phyloP scores from a whole-genome alignment of 2,888 invertebrate species.

The Malthinus flaveolus region DNA sequence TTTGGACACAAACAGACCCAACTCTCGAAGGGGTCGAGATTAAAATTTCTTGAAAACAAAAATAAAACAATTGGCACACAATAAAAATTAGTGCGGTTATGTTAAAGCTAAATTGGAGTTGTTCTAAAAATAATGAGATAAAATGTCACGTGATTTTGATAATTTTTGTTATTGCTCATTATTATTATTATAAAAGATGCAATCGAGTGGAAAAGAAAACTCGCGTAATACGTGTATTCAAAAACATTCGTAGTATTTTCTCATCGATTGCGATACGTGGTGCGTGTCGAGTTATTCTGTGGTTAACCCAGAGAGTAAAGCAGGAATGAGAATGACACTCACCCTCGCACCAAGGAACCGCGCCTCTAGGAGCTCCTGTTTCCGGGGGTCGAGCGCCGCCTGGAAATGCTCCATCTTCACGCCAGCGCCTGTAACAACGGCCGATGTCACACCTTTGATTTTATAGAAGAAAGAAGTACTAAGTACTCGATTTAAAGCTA shows the following conservation, averaged over 20 bases:
- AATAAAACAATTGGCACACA: slow-evolving; percentile 4
- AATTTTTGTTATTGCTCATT: not conserved
- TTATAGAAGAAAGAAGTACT: slow-evolving; percentile 38
- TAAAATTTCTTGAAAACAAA: slow-evolving; percentile 5
- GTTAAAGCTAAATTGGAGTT: slow-evolving; percentile 14
- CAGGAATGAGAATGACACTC: slow-evolving; percentile 56
- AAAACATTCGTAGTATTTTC: not conserved
- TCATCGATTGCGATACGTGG: slow-evolving; percentile 7
- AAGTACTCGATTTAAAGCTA: not conserved
- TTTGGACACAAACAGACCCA: too few relatives aligned
- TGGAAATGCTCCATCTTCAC: slow-evolving; percentile 97
- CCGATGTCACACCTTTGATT: slow-evolving; percentile 48
- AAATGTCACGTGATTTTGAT: slow-evolving; percentile 10
- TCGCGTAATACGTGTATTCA: not conserved
- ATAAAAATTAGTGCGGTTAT: not conserved
- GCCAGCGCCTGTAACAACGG: slow-evolving; percentile 75
- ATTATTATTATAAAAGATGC: not conserved
- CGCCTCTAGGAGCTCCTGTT: slow-evolving; percentile 98
- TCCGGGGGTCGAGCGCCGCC: slow-evolving; percentile 96
- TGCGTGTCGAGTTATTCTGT: slow-evolving; percentile 12
- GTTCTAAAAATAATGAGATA: slow-evolving; percentile 11
- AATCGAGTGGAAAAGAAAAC: not conserved
- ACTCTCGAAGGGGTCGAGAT: too few relatives aligned
- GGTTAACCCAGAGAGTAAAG: slow-evolving; percentile 24
- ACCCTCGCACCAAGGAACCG: slow-evolving; percentile 96